A percentile compares a stretch with the other conserved stretches of the same genome.
phyloP scores from a whole-genome alignment of 2,888 invertebrate species.

The Clunio marinus region DNA sequence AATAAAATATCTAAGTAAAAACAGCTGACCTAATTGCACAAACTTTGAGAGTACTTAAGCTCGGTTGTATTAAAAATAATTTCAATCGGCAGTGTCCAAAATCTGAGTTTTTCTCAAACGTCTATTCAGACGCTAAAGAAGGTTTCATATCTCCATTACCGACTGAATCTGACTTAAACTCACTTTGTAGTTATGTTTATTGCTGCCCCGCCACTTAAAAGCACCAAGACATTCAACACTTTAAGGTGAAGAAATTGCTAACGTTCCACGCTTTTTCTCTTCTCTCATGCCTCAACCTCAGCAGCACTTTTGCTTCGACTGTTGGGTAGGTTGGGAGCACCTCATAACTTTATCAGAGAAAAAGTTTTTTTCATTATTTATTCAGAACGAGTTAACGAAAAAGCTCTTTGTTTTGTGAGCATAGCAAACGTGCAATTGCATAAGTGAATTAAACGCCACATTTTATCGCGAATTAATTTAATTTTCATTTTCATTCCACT shows the following conservation, averaged over 20 bases:
- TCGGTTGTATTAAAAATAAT: not conserved
- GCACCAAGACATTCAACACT: not conserved
- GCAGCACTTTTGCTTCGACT: not conserved
- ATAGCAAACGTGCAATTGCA: not conserved
- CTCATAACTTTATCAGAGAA: not conserved
- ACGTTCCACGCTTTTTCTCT: not conserved
- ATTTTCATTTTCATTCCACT: not conserved
- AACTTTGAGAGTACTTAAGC: not conserved
- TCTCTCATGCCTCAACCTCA: not conserved
- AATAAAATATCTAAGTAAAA: too few species aligned
- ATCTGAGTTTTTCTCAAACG: not conserved
- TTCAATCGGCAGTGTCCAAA: not conserved
- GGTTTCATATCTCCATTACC: too few species aligned
- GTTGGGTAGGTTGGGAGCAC: conserved; percentile 6
- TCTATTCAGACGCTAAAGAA: not conserved
- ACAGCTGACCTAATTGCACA: not conserved
- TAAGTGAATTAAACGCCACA: not conserved
- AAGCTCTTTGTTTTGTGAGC: not conserved
- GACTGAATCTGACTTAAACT: not conserved
- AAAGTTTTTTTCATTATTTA: not conserved
- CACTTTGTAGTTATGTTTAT: not conserved
- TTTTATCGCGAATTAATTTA: not conserved
- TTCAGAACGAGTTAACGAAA: too few species aligned
- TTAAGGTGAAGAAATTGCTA: not conserved
- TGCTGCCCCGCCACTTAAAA: not conserved